These are phyloP conservation scores for Ictidomys tridecemlineatus DNA, from an alignment of 2,113 vertebrate genomes.

Conservation along the genomic window DNA sequence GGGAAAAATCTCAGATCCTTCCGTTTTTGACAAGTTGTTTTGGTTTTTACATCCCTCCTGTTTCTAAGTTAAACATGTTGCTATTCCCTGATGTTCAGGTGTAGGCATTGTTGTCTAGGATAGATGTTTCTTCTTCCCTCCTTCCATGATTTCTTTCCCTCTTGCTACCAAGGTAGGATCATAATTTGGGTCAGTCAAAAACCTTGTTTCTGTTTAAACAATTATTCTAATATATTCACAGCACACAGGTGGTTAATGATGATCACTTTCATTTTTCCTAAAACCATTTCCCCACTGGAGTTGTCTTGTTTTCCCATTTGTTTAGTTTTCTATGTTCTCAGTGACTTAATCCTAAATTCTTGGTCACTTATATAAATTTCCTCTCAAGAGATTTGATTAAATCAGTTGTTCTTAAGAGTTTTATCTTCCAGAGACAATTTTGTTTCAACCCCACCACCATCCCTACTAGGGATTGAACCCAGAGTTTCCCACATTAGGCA, in stretches of 20 bases:
- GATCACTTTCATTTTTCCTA: neutral
- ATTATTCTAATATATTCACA: neutral
- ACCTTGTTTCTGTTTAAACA: neutral
- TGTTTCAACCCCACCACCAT: no score
- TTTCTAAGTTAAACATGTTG: neutral
- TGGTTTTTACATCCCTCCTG: neutral
- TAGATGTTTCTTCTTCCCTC: neutral
- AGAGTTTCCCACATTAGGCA: no score
- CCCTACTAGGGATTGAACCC: no score
- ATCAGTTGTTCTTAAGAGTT: neutral
- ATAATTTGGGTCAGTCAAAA: neutral
- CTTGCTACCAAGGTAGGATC: neutral
- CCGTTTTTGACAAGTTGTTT: neutral
- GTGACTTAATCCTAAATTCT: neutral
- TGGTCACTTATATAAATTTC: neutral
- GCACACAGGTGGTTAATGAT: neutral
- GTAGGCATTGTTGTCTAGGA: neutral
- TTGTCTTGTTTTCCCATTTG: neutral
- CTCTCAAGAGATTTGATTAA: neutral
- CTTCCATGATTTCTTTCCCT: neutral
- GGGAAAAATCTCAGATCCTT: neutral
- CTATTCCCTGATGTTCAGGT: neutral
- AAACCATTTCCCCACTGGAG: conserved; percentile 12
- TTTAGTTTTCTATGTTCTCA: neutral
- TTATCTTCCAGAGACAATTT: neutral